Conservation (phyloP, 64 coral and sea anemone species). For the Dendrophyllia cribrosa region DNA sequence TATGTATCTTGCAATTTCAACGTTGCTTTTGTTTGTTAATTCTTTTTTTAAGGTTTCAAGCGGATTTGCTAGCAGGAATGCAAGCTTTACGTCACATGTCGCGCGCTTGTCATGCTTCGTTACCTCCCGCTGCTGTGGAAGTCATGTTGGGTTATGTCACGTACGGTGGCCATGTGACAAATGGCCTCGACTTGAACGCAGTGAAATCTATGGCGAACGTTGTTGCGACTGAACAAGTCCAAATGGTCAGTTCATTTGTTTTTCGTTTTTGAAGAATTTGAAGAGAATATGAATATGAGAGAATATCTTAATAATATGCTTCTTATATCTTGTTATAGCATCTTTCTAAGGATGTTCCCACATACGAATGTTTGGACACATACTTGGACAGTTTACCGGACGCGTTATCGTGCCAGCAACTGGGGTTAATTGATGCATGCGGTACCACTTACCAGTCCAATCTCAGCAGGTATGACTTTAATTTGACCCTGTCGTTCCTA, state of each 20-base stretch:
- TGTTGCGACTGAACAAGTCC: background rate
- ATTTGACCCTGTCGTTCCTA: too few relatives aligned
- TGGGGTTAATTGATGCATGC: background rate
- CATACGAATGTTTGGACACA: background rate
- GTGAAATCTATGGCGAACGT: slow-evolving; percentile 54
- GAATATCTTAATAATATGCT: background rate
- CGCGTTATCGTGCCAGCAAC: slow-evolving; percentile 13
- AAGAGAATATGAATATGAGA: background rate
- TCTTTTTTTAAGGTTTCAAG: slow-evolving; percentile 60
- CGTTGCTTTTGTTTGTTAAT: background rate
- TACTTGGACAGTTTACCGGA: slow-evolving; percentile 29
- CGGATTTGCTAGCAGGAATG: slow-evolving; percentile 61
- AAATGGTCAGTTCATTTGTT: background rate
- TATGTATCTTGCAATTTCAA: too few relatives aligned
- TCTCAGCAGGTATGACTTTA: slow-evolving; percentile 33
- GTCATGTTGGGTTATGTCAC: slow-evolving; percentile 48
- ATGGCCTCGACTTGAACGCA: slow-evolving; percentile 67
- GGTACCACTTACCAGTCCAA: background rate
- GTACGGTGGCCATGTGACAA: slow-evolving; percentile 80
- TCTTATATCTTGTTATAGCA: background rate
- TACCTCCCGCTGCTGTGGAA: slow-evolving; percentile 18
- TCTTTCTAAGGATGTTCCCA: background rate
- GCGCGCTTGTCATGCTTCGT: background rate
- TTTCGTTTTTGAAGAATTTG: background rate
- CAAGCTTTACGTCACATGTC: slow-evolving; percentile 74